Evolutionary conservation across 2,113 vertebrate genomes (phyloP).

Genomic region (Holacanthus passer): DNA sequence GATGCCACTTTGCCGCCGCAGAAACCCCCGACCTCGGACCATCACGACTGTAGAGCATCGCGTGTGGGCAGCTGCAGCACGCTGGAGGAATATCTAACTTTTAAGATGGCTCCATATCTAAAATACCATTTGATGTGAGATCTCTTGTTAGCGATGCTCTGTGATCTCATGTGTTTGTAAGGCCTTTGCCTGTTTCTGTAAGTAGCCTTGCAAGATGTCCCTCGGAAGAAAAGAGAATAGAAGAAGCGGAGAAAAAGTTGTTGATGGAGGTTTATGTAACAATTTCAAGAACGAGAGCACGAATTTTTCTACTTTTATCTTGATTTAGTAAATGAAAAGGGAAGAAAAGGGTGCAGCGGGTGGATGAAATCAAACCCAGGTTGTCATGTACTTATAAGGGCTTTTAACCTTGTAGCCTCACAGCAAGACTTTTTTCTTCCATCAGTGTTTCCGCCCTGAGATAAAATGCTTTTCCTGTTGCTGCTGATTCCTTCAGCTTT

Average conservation of each 20-base stretch:
- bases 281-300: not conserved
- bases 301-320: not conserved
- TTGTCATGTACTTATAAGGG: not conserved
- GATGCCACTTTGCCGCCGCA: constrained; percentile 3
- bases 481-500: not conserved
- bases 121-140: constrained; percentile 35
- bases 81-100: constrained; percentile 28
- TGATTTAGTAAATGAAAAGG: not conserved
- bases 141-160: constrained; percentile 21
- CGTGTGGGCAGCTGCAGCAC: not conserved
- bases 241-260: not conserved
- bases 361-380: not conserved
- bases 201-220: not conserved
- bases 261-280: not conserved
- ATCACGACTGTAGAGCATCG: not conserved
- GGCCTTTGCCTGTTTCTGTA: constrained; percentile 20
- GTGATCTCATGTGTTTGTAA: constrained; percentile 29
- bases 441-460: not conserved
- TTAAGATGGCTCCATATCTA: constrained; percentile 9
- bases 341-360: not conserved
- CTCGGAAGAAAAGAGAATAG: constrained; percentile 8
- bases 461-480: not conserved
- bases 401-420: not conserved
- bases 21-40: constrained; percentile 18
- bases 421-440: not conserved